These are phyloP conservation scores for Drosophila flavopinicola DNA, from an alignment of 2,888 invertebrate species.

Conservation along the genomic window DNA sequence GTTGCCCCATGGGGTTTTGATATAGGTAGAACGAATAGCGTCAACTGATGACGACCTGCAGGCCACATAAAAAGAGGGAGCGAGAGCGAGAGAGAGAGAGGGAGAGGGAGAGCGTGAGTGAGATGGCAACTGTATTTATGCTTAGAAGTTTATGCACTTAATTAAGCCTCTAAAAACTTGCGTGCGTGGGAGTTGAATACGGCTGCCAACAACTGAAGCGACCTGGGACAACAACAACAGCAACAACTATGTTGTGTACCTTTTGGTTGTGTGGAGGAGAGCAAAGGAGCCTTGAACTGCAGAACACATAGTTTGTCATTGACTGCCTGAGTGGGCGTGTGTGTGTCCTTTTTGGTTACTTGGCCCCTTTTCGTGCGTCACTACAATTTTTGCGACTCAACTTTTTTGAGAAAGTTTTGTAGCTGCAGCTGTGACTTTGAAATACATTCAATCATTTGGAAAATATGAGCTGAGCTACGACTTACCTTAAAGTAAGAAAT, in stretches of 20 bases:
- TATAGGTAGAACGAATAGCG: constrained; percentile 28
- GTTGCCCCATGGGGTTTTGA: constrained; percentile 40
- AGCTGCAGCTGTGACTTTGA: constrained; percentile 65
- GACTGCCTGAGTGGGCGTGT: constrained; percentile 14
- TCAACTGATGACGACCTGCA: constrained; percentile 51
- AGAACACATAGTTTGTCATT: constrained; percentile 47
- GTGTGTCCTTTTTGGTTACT: constrained; percentile 9
- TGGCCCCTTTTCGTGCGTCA: constrained; percentile 29
- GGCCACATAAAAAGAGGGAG: constrained; percentile 18
- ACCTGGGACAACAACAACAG: constrained; percentile 20
- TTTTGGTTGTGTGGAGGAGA: not conserved
- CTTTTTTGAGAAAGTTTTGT: constrained; percentile 34
- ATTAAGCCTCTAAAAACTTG: constrained; percentile 70
- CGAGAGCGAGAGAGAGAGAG: not conserved
- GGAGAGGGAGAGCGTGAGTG: constrained; percentile 1
- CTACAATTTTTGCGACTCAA: constrained; percentile 25
- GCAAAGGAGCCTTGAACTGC: constrained; percentile 19
- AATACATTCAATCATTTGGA: constrained; percentile 64
- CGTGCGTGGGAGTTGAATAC: constrained; percentile 24
- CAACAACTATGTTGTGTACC: constrained; percentile 36
- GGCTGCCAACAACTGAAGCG: constrained; percentile 3
- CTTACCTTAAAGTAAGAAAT: not conserved
- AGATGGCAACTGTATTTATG: constrained; percentile 53
- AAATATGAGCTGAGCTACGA: constrained; percentile 18
- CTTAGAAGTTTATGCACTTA: constrained; percentile 74